A percentile compares a stretch with the other conserved stretches of the same genome.
These are phyloP conservation scores for Cyanistes caeruleus DNA, from an alignment of 2,113 vertebrate genomes.

Conservation along the genomic window DNA sequence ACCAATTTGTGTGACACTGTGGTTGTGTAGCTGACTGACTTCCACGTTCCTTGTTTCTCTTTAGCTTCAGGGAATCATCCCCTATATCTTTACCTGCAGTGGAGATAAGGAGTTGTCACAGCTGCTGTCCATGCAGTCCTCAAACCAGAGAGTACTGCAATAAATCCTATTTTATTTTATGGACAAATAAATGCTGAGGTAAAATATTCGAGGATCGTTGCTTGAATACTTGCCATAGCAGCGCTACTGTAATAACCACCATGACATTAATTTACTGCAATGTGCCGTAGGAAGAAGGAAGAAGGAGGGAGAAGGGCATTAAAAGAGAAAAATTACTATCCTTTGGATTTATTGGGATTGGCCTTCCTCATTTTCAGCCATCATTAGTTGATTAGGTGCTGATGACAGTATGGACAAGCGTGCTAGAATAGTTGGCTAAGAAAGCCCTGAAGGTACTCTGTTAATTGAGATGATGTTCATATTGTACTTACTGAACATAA, in stretches of 20 bases:
- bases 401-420: slow-evolving; percentile 79
- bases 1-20: background rate
- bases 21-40: background rate
- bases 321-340: slow-evolving; percentile 87
- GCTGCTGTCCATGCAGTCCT: slow-evolving; percentile 78
- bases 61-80: background rate
- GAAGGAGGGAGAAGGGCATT: slow-evolving; percentile 81
- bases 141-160: slow-evolving; percentile 78
- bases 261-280: slow-evolving; percentile 85
- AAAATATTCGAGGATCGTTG: slow-evolving; percentile 83
- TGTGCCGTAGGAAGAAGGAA: slow-evolving; percentile 79
- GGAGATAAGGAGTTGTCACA: slow-evolving; percentile 72
- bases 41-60: background rate
- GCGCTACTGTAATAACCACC: slow-evolving; percentile 78
- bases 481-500: slow-evolving; percentile 72
- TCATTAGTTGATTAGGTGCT: slow-evolving; percentile 88
- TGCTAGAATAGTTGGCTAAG: slow-evolving; percentile 68
- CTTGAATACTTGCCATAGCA: slow-evolving; percentile 80
- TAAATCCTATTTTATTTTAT: slow-evolving; percentile 89
- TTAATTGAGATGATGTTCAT: slow-evolving; percentile 81
- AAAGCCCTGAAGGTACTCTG: slow-evolving; percentile 76
- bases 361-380: slow-evolving; percentile 85
- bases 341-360: slow-evolving; percentile 84
- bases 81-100: slow-evolving; percentile 69
- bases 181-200: slow-evolving; percentile 89